Evolutionary conservation across 2,797 vertebrate species (phyloP), one percentile per base, ranked within the genome.

Genomic region (Selene dorsalis): DNA sequence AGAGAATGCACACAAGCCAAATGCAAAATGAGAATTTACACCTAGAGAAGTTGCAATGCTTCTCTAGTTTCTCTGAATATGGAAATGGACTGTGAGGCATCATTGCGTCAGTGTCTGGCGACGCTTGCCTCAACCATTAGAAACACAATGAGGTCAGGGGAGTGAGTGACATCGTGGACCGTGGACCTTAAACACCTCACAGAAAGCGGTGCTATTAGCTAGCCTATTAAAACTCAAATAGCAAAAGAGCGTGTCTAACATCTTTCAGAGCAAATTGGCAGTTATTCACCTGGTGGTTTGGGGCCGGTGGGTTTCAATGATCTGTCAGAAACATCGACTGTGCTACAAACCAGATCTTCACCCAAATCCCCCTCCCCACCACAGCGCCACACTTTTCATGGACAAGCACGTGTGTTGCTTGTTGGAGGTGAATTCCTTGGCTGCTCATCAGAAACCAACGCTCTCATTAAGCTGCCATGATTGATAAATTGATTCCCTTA

Each of bases 121-220:
- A 78, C 41, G 79, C 85, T 86, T 74, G 67, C 81, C 87, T 88
- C 73, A 55, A 55, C 76, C 70, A 81, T 91, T 88, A 84, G 73
- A 85, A 91, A 89, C 84, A 88, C 85, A 81, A 87, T 90, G 87
- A 93, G 88, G 90, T 93, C 91, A 92, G 81, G 59, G 72, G 79
- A 89, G 73, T 79, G 84, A 87, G 80, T 77, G 84, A 92, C 87
- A 88, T 73, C 45, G 86, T 80, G 79, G 63, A 86, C 80, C 52
- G 43, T 48, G 77, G 87, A 85, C 85, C 73, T 87, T 75, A 82
- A 91, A 90, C 84, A 77, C 88, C 77, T 88, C 82, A n/a, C 72
- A 84, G 69, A 89, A 74, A 82, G 80, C 62, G 41, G 53, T 75
- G 71, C 82, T 84, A 91, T 93, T 93, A 91, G 84, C 75, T 41